phyloP scores from a whole-genome alignment of 1,140 invertebrate species.

The Solenopsis fugax region DNA sequence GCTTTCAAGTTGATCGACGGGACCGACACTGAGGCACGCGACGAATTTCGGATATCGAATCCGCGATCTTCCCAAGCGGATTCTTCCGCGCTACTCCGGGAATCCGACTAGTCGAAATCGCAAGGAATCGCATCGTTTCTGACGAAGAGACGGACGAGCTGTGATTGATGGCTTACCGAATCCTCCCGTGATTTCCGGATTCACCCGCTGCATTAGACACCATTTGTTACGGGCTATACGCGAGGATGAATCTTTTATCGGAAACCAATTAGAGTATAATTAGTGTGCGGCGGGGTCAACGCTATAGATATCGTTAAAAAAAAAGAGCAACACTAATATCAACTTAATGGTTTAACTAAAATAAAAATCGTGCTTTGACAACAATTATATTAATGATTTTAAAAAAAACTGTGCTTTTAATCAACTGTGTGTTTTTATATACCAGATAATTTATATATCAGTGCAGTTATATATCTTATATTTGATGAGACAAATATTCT shows the following conservation, averaged over 20 bases:
- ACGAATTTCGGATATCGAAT: slow-evolving; percentile 63
- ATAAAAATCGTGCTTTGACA: neutral
- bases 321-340: neutral
- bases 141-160: slow-evolving; percentile 40
- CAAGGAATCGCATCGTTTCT: slow-evolving; percentile 32
- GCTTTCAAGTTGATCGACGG: slow-evolving; percentile 54
- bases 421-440: neutral
- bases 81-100: slow-evolving; percentile 16
- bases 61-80: neutral
- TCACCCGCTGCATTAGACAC: slow-evolving; percentile 47
- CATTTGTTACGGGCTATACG: slow-evolving; percentile 35
- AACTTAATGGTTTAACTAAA: slow-evolving; percentile 1
- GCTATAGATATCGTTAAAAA: neutral
- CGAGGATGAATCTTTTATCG: slow-evolving; percentile 52
- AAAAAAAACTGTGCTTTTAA: neutral
- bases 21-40: slow-evolving; percentile 43
- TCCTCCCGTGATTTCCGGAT: slow-evolving; percentile 39
- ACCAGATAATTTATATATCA: neutral
- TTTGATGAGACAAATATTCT: neutral
- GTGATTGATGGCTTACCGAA: slow-evolving; percentile 51
- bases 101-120: slow-evolving; percentile 19
- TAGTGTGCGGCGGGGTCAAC: neutral
- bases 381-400: neutral
- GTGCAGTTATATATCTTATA: neutral
- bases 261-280: slow-evolving; percentile 59